Percentiles rank a stretch among this genome's conserved stretches.
Evolutionary conservation across 2,113 vertebrate genomes (phyloP).

Genomic region (Gadus macrocephalus): DNA sequence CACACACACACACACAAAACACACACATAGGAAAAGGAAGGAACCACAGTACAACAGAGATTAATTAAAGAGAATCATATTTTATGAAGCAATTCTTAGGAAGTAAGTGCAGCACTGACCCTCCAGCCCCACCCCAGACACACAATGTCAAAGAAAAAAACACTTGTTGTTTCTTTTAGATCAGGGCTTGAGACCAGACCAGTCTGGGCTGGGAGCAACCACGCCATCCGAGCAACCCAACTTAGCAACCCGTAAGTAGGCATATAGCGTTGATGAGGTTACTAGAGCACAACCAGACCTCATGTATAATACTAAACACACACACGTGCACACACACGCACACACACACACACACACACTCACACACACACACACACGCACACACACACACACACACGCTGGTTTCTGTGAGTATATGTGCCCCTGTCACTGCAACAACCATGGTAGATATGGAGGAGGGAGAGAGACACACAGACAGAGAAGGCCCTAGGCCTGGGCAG

Average conservation of each 20-base stretch:
- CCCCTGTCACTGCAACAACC: constrained; percentile 32
- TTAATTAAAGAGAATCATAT: constrained; percentile 76
- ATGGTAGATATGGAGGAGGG: not conserved
- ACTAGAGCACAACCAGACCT: constrained; percentile 59
- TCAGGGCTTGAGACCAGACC: constrained; percentile 70
- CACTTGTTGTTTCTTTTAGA: constrained; percentile 54
- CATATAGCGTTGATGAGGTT: constrained; percentile 57
- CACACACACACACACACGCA: constrained; percentile 13
- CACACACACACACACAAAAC: not conserved
- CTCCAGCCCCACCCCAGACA: constrained; percentile 71
- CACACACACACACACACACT: constrained; percentile 5
- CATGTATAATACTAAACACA: constrained; percentile 49
- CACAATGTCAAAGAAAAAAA: constrained; percentile 73
- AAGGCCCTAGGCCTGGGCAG: constrained; percentile 52
- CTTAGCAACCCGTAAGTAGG: constrained; percentile 59
- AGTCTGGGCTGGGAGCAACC: constrained; percentile 74
- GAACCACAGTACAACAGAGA: constrained; percentile 63
- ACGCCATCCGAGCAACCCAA: constrained; percentile 64
- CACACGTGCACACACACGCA: constrained; percentile 29
- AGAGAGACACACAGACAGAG: constrained; percentile 28
- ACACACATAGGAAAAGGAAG: constrained; percentile 29
- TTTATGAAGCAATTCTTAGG: constrained; percentile 79
- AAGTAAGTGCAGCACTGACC: constrained; percentile 77
- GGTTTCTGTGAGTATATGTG: constrained; percentile 62
- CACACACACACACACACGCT: constrained; percentile 31